phyloP scores from a whole-genome alignment of 2,113 vertebrate species.

The Glaucidium brasilianum region DNA sequence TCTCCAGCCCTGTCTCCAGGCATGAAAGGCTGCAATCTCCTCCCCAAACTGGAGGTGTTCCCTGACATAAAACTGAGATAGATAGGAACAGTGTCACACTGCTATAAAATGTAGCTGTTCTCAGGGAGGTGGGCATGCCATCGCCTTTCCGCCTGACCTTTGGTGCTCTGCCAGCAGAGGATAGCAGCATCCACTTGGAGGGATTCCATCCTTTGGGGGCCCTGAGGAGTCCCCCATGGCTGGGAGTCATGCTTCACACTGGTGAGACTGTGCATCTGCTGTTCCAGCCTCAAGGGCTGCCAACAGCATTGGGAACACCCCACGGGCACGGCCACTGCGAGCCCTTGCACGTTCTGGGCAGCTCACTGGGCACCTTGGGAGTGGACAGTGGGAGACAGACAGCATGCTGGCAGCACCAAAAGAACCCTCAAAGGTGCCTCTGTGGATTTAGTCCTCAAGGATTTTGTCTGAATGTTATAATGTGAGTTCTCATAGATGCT shows the following conservation, averaged over 20 bases:
- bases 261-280: rapidly evolving
- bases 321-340: rapidly evolving
- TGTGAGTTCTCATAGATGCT: background rate
- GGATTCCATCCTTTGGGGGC: background rate
- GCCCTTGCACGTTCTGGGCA: rapidly evolving
- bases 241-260: background rate
- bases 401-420: background rate
- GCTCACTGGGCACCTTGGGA: background rate
- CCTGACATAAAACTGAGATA: background rate
- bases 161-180: background rate
- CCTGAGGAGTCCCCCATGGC: background rate
- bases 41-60: background rate
- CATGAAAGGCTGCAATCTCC: background rate
- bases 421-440: background rate
- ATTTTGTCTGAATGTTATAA: background rate
- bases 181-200: background rate
- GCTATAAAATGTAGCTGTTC: background rate
- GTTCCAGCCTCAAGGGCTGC: background rate
- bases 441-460: background rate
- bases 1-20: background rate
- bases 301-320: no score
- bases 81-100: background rate
- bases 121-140: background rate
- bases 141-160: background rate
- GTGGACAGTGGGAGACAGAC: background rate